A percentile compares a stretch with the other conserved stretches of the same genome.
These are phyloP conservation scores for Crocidura indochinensis DNA, from an alignment of 2,797 vertebrate genomes.

Conservation along the genomic window DNA sequence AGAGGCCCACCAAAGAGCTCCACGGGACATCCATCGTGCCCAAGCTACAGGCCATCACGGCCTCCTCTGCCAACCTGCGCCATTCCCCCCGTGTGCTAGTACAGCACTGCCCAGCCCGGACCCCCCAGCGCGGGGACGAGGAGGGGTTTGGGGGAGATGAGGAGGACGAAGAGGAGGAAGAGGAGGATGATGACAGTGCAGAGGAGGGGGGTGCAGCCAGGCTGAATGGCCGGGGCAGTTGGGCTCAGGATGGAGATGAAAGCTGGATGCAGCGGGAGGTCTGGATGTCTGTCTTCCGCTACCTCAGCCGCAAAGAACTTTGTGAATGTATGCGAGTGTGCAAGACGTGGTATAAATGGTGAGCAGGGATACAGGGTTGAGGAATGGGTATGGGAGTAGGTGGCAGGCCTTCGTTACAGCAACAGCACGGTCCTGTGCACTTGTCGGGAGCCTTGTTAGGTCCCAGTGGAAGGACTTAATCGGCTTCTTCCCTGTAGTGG, in stretches of 20 bases:
- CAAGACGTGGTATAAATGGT: conserved; percentile 99
- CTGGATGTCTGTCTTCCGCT: conserved; percentile 99
- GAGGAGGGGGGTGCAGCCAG: conserved; percentile 90
- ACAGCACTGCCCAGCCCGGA: conserved; percentile 90
- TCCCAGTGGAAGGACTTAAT: too few species aligned
- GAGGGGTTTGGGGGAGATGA: conserved; percentile 88
- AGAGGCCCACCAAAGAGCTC: conserved; percentile 93
- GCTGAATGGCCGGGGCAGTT: conserved; percentile 93
- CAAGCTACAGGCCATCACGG: conserved; percentile 96
- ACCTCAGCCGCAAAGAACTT: conserved; percentile 96
- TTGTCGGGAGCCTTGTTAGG: background rate
- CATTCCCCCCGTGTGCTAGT: conserved; percentile 90
- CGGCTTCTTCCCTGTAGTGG: too few species aligned
- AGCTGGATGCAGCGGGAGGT: conserved; percentile 97
- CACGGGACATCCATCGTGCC: conserved; percentile 96
- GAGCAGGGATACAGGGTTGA: conserved; percentile 87
- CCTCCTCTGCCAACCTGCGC: conserved; percentile 92
- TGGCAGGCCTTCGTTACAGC: conserved; percentile 54
- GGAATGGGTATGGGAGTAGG: conserved; percentile 67
- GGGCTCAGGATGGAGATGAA: conserved; percentile 91
- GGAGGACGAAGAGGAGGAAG: conserved; percentile 89
- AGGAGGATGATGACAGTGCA: conserved; percentile 87
- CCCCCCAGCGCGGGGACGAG: conserved; percentile 85
- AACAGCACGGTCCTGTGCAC: conserved; percentile 34
- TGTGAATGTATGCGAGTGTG: conserved; percentile 99